These are phyloP conservation scores for Alosa alosa DNA, from an alignment of 2,113 vertebrate genomes.

Conservation along the genomic window DNA sequence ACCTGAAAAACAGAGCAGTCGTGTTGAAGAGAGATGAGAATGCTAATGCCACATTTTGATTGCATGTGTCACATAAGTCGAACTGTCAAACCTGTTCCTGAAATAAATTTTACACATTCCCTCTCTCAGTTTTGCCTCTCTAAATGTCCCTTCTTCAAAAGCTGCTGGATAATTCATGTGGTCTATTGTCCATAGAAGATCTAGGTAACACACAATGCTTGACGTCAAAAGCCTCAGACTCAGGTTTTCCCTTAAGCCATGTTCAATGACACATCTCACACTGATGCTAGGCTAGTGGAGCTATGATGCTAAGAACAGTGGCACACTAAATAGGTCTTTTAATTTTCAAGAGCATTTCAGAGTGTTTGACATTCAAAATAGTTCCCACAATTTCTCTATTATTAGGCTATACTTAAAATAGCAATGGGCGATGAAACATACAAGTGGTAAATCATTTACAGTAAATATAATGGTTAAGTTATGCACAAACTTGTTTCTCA, in stretches of 20 bases:
- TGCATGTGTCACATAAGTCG: not conserved
- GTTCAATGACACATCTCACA: not conserved
- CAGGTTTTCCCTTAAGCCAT: not conserved
- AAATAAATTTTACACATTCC: not conserved
- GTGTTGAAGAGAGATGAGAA: not conserved
- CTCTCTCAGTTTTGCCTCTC: not conserved
- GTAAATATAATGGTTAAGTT: too few relatives aligned
- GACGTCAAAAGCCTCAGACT: constrained; percentile 56
- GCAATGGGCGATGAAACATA: too few relatives aligned
- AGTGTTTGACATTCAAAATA: not conserved
- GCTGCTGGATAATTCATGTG: not conserved
- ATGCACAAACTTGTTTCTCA: not conserved
- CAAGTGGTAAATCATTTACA: too few relatives aligned
- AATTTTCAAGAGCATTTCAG: not conserved
- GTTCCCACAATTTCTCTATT: too few relatives aligned
- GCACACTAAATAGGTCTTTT: not conserved
- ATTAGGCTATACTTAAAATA: too few relatives aligned
- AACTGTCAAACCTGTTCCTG: not conserved
- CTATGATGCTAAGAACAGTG: too few relatives aligned
- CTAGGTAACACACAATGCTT: constrained; percentile 62
- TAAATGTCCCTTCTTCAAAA: not conserved
- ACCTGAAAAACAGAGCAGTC: not conserved
- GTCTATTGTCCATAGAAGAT: constrained; percentile 65
- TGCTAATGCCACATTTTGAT: not conserved
- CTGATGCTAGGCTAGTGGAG: not conserved